Base-by-base conservation (phyloP, 92 coral and sea anemone genomes). In the Bergia puertoricense region DNA sequence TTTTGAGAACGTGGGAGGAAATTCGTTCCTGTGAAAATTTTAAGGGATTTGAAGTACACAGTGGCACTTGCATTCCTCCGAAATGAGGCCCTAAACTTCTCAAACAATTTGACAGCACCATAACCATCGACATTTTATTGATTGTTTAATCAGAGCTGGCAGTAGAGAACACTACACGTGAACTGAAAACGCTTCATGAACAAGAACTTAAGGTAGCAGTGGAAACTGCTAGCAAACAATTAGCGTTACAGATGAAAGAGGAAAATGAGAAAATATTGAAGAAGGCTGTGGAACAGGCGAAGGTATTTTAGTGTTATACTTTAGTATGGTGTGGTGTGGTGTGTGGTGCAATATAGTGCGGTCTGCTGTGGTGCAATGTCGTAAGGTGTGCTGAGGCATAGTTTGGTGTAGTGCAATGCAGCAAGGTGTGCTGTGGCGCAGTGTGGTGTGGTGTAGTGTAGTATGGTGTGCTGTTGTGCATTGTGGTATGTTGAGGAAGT, bases 211-310 rank as follows among this genome's bases (percentile, higher is more conserved):
- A 88, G 62, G 69, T 22, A 18, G 91, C 92, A 14, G 72, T 93
- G 10, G 96, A 93, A 71, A 72, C 92, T 14, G 93, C 96, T 30
- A 86, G 91, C 86, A 81, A 94, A 3, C 90, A 91, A 77, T 66
- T 94, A 14, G 91, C 88, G 59, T 89, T 89, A 39, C 91, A 91
- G 80, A 85, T 93, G 77, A 95, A 94, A 41, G 85, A 93, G 73
- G 93, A 93, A 82, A 94, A 76, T 81, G 74, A 91, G 77, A 90
- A 93, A 59, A 94, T 96, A 9, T 90, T 94, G 78, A 91, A 92
- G 77, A 93, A 86, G 86, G 98, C 98, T 16, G 81, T 94, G 43
- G 91, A 88, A 45, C 93, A 94, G 65, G 98, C 98, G 16, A 92
- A 89, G 98, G 98, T 94, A 89, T 37, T 56, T 14, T 65, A 54